A percentile compares a stretch with the other conserved stretches of the same genome.
Evolutionary conservation across 2,797 vertebrate species (phyloP).

Genomic region (Darevskia nairensis): DNA sequence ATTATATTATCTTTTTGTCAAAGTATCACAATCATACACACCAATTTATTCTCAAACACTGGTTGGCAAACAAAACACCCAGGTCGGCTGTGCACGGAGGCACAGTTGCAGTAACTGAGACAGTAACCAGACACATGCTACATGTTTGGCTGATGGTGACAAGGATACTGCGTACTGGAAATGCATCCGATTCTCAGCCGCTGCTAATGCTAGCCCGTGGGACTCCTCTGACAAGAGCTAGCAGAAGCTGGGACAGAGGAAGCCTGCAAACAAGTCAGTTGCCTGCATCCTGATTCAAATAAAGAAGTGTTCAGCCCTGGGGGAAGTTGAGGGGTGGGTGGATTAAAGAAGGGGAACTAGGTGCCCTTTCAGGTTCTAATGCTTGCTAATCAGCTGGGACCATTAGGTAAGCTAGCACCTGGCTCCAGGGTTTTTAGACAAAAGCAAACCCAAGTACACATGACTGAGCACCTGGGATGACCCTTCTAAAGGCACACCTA

Average conservation of each 20-base stretch:
- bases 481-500: background rate
- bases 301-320: background rate
- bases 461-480: background rate
- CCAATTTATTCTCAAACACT: slow-evolving; percentile 50
- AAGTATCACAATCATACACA: background rate
- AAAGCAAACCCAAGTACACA: background rate
- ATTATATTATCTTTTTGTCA: slow-evolving; percentile 1
- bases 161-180: rapidly evolving
- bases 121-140: slow-evolving; percentile 46
- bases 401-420: background rate
- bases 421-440: background rate
- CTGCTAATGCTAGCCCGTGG: background rate
- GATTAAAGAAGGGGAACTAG: background rate
- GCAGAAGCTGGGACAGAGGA: background rate
- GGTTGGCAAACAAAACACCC: slow-evolving; percentile 29
- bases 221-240: background rate
- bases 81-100: slow-evolving; percentile 16
- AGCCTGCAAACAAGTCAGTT: no score
- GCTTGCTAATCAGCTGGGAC: background rate
- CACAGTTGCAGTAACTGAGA: rapidly evolving
- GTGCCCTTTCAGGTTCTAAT: background rate
- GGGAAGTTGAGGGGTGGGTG: background rate
- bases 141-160: slow-evolving; percentile 10
- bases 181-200: background rate
- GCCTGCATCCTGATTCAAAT: background rate